phyloP scores from a whole-genome alignment of 2,797 vertebrate species.

The Protonibea diacanthus region DNA sequence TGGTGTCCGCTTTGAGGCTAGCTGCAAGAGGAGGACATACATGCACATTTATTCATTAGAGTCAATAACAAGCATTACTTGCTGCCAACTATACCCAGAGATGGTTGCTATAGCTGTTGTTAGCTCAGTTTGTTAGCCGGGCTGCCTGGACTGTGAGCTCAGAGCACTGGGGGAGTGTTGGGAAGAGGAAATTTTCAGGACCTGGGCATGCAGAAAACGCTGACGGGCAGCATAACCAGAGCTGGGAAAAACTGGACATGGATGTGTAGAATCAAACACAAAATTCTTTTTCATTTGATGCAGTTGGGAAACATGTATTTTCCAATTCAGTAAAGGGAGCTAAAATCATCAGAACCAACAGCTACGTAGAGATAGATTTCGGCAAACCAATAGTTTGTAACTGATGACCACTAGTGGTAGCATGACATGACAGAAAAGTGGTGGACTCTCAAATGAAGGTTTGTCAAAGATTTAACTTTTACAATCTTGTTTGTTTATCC shows the following conservation, averaged over 20 bases:
- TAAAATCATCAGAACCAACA: background rate
- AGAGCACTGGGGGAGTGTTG: too few species aligned
- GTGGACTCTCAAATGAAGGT: background rate
- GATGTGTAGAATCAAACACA: background rate
- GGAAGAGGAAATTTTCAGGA: too few species aligned
- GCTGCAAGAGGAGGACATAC: conserved; percentile 47
- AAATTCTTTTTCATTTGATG: background rate
- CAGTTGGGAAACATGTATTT: background rate
- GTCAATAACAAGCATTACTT: background rate
- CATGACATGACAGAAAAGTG: background rate
- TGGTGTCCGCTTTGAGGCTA: conserved; percentile 65
- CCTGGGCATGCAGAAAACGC: too few species aligned
- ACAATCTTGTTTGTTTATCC: background rate
- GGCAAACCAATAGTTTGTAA: too few species aligned
- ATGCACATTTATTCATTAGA: background rate
- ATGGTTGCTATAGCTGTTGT: too few species aligned
- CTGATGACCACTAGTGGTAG: background rate
- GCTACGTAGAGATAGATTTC: background rate
- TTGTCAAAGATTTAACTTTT: background rate
- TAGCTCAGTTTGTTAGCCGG: too few species aligned
- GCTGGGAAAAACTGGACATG: background rate
- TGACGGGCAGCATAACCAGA: too few species aligned
- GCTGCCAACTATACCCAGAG: too few species aligned
- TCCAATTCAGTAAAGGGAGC: background rate
- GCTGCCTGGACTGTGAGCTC: too few species aligned